Evolutionary conservation across 2,113 vertebrate genomes (phyloP).

Genomic region (Corydoras maculifer): DNA sequence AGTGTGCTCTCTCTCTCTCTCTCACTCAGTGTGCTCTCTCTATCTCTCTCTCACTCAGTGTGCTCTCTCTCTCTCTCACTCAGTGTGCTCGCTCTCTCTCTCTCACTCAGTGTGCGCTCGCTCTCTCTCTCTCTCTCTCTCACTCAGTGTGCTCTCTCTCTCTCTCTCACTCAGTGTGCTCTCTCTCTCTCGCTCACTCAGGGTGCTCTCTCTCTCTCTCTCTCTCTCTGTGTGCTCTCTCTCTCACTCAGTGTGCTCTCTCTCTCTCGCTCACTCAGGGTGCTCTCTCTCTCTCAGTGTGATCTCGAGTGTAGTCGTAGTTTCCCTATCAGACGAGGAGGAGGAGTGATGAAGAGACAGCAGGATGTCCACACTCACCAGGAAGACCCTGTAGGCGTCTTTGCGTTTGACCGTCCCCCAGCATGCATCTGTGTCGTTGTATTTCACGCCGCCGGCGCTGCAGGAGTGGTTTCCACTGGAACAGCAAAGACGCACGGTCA

Average conservation of each 20-base stretch:
- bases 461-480: conserved; percentile 81
- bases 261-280: background rate
- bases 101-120: background rate
- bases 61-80: too few species aligned
- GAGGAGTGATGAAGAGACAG: background rate
- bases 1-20: conserved; percentile 6
- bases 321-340: background rate
- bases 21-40: conserved; percentile 1
- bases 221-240: too few species aligned
- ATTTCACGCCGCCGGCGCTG: conserved; percentile 70
- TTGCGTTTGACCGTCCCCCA: conserved; percentile 84
- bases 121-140: too few species aligned
- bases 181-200: background rate
- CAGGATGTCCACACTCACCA: conserved; percentile 70
- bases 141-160: conserved; percentile 2
- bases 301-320: background rate
- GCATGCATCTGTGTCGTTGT: conserved; percentile 86
- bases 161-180: background rate
- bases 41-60: too few species aligned
- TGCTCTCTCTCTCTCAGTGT: too few species aligned
- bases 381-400: conserved; percentile 88
- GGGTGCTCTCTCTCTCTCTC: too few species aligned
- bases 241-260: too few species aligned
- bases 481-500: background rate
- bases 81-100: too few species aligned